These are phyloP conservation scores for Drosophila tsacasi DNA, from an alignment of 1,140 invertebrate species.

Conservation along the genomic window DNA sequence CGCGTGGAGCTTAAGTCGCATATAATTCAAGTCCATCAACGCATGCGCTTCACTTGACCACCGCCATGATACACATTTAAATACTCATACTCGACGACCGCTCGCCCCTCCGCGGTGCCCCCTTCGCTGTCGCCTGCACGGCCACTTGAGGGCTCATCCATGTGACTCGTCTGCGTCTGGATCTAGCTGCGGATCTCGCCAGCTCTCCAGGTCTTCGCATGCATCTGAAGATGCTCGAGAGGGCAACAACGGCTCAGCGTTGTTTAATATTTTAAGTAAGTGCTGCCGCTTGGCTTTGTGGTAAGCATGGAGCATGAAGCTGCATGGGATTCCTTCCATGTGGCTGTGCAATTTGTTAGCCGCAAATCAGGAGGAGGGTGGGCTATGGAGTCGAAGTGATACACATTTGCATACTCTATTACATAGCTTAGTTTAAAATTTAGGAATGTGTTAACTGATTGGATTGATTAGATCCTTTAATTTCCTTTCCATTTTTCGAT, in stretches of 20 bases:
- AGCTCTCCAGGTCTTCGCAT: slow-evolving; percentile 13
- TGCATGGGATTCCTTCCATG: slow-evolving; percentile 21
- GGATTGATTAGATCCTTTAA: not conserved
- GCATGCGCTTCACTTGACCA: slow-evolving; percentile 81
- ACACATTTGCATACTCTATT: not conserved
- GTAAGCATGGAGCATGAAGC: slow-evolving; percentile 14
- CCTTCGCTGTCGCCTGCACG: slow-evolving; percentile 53
- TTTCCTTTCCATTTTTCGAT: not conserved
- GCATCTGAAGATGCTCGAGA: slow-evolving; percentile 55
- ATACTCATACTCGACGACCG: slow-evolving; percentile 52
- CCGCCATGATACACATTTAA: slow-evolving; percentile 82
- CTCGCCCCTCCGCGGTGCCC: slow-evolving; percentile 31
- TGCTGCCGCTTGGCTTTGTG: slow-evolving; percentile 63
- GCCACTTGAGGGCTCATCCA: slow-evolving; percentile 72
- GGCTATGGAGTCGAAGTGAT: not conserved
- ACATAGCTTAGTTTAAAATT: not conserved
- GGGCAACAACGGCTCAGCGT: slow-evolving; percentile 68
- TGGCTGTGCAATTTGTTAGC: slow-evolving; percentile 29
- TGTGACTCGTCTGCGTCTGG: slow-evolving; percentile 60
- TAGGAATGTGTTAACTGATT: not conserved
- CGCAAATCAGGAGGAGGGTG: slow-evolving; percentile 1
- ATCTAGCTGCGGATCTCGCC: slow-evolving; percentile 17
- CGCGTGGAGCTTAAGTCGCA: slow-evolving; percentile 77
- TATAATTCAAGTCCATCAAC: slow-evolving; percentile 84
- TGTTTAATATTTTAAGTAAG: slow-evolving; percentile 84